Evolutionary conservation across 2,797 vertebrate species (phyloP), one percentile per base, ranked within the genome.

Genomic region (Microcaecilia unicolor): DNA sequence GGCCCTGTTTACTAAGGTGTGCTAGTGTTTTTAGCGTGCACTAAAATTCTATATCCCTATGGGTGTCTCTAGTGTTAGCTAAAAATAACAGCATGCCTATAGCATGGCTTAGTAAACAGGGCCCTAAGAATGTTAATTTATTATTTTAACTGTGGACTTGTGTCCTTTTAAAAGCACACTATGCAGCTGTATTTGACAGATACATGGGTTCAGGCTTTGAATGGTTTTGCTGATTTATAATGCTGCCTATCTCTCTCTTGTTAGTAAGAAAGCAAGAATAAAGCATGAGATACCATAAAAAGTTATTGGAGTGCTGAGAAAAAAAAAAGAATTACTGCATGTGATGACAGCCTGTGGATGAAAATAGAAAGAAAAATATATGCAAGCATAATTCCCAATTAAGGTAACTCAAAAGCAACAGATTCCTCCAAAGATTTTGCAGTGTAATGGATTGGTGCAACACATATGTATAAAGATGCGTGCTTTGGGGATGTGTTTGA

Each of bases 371-470:
- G n/a, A n/a, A n/a, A 49, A 6, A 44, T 5, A 19, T 2, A 10
- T 9, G 51, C 37, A 28, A 18, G 44, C 24, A 19, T 9, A 27
- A 10, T 35, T 43, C 34, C 27, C 32, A 40, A 14, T 13, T 38
- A 37, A 51, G 64, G 10, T 22, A 18, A 17, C 19, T 28, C 25
- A 9, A 25, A 21, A 33, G 37, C 32, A 48, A 48, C 48, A 36
- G 25, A 51, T 78, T 81, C 78, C 78, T 83, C 74, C 80, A 76
- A 78, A 81, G 78, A 58, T 70, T 72, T 68, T 75, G 74, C 63
- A 25, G 33, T 51, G 34, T 9, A 11, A 18, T 4, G 4, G 8
- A 32, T 32, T 33, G 3, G n/a, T 51, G 50, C 20, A 60, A 44
- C 38, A 39, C 29, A 3, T n/a, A 23, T 14, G 10, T 28, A 48